Evolutionary conservation across 2,113 vertebrate genomes (phyloP), one percentile per base, ranked within the genome.

Genomic region (Eira barbara): DNA sequence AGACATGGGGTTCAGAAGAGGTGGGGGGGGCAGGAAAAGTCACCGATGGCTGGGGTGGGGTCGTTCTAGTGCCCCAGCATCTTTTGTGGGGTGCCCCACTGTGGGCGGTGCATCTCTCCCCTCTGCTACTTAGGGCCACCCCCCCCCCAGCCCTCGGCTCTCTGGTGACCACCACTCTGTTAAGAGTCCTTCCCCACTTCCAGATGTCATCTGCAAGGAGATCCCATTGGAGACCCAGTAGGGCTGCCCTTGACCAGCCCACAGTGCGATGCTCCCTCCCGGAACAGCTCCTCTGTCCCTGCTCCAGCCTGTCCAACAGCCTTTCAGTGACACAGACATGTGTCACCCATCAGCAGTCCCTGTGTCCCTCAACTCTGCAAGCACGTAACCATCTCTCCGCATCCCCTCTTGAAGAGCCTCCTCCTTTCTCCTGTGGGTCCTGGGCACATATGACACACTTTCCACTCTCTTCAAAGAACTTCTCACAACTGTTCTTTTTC

Each of bases 41-140:
- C 34, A 7, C 49, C 25, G 0, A 4, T 3, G 15, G 7, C n/a
- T 15, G 39, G n/a, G 3, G 4, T 31, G 47, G 7, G 31, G 36
- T 39, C 11, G 0, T 45, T 21, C 34, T 63, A n/a, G 39, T 4
- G 0, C 23, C 18, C 2, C 31, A 11, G 23, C 23, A 3, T 57
- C 55, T 80, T 52, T 36, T 27, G 52, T 13, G 23, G 18, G n/a
- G 18, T 13, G 3, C 6, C 61, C 42, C 39, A 61, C 42, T 23
- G 7, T 71, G 76, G 23, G 14, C 27, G 10, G 1, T 18, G 45
- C 34, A 3, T 18, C 42, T n/a, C 34, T 36, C 67, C 7, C 42
- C 6, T 55, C 21, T 14, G 61, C 20, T 45, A 1, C 57, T 39
- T 15, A 29, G 0, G 4, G 5, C 15, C 17, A 18, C 17, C 52